Evolutionary conservation across 2,113 vertebrate species (phyloP), one percentile per base, ranked within the genome.

Genomic region (Anolis sagrei): DNA sequence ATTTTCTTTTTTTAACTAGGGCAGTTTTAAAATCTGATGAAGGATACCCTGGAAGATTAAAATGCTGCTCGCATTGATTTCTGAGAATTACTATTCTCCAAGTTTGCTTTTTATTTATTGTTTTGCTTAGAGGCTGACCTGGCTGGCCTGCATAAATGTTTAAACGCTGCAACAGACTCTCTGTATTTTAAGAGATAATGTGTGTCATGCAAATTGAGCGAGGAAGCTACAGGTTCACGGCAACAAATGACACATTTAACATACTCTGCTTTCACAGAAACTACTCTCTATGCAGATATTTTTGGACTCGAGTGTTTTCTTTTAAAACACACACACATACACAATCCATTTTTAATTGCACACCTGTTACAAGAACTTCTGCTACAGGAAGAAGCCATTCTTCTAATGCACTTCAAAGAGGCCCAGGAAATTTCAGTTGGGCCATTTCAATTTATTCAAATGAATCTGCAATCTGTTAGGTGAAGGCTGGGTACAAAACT

Each of bases 401-500:
- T 74, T 61, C 85, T 90, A 73, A 66, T 51, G 32, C 4, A 2
- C 19, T 82, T 87, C 86, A 93, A 88, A 87, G 25, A 91, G 84
- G 83, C 18, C 36, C 27, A 66, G 0, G 73, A 85, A 87, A 83
- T 18, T 32, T 48, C 77, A 90, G 62, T 48, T 66, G 82, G 85
- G 70, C 62, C 11, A 14, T 80, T 85, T 89, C 64, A 73, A 81
- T 48, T 68, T 73, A 84, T 89, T 94, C 80, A 77, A 92, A 92
- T 93, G 88, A 83, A 73, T 61, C 87, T 51, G 61, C 86, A 87
- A 74, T 76, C 32, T 34, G 34, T 23, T 27, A 92, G 83, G 87
- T 32, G 89, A 85, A 86, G 90, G 83, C 81, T 79, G 83, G 89
- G 78, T 61, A 61, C 76, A 76, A 76, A 87, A 16, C 79, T 93